Percentiles rank a stretch among this genome's conserved stretches.
Conservation (phyloP, 2,113 vertebrate species). For the Clarias batrachus region DNA sequence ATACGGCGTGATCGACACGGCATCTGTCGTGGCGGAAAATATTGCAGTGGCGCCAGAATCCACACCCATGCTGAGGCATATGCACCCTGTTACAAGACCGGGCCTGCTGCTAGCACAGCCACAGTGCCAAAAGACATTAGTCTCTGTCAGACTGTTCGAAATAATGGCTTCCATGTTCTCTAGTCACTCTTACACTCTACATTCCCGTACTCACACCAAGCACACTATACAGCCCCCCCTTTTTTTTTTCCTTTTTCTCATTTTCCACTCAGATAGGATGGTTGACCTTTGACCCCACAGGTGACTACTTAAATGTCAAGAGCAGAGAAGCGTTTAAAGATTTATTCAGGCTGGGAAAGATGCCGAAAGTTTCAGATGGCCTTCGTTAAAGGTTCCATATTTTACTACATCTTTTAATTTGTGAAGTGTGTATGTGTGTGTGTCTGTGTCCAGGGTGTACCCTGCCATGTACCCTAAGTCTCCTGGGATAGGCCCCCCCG, state of each 20-base stretch:
- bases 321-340: too few species aligned
- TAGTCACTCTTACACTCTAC: background rate
- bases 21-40: constrained; percentile 40
- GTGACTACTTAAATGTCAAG: too few species aligned
- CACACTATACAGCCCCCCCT: background rate
- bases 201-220: background rate
- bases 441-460: too few species aligned
- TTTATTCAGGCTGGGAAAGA: too few species aligned
- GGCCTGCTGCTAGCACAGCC: constrained; percentile 48
- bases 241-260: constrained; percentile 5
- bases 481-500: too few species aligned
- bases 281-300: constrained; percentile 57
- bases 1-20: constrained; percentile 60
- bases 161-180: constrained; percentile 23
- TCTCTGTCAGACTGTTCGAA: constrained; percentile 34
- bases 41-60: constrained; percentile 41
- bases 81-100: constrained; percentile 34
- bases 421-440: too few species aligned
- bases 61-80: constrained; percentile 22
- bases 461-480: too few species aligned
- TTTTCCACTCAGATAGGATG: constrained; percentile 52
- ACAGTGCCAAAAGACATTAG: constrained; percentile 44
- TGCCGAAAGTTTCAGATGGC: too few species aligned
- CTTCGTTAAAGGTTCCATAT: too few species aligned
- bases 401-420: too few species aligned